Evolutionary conservation across 2,888 invertebrate species (phyloP).

Genomic region (Harpalus rufipes): DNA sequence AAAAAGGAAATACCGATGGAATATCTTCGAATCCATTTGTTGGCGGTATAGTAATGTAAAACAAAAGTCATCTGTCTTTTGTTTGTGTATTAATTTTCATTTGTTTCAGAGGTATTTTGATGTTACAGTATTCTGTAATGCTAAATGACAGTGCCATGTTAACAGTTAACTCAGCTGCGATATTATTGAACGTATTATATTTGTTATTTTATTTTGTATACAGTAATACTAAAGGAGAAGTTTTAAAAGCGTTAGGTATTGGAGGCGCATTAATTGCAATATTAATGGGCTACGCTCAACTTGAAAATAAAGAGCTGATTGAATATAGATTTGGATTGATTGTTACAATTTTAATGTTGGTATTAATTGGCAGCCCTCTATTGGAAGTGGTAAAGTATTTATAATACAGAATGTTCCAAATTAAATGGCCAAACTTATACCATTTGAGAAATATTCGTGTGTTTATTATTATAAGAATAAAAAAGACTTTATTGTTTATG

Average conservation of each 20-base stretch:
- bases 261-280: conserved; percentile 80
- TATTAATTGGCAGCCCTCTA: conserved; percentile 85
- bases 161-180: conserved; percentile 87
- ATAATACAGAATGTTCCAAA: no score
- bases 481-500: no score
- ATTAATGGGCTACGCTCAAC: conserved; percentile 82
- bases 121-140: conserved; percentile 87
- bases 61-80: conserved; percentile 13
- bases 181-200: conserved; percentile 84
- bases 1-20: conserved; percentile 83
- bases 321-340: conserved; percentile 86
- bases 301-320: conserved; percentile 83
- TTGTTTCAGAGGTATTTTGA: conserved; percentile 83
- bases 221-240: conserved; percentile 78
- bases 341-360: conserved; percentile 84
- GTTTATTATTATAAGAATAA: no score
- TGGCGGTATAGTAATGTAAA: conserved; percentile 89
- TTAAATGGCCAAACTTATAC: no score
- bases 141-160: conserved; percentile 88
- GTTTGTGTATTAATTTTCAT: not conserved
- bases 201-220: conserved; percentile 84
- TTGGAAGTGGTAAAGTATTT: conserved; percentile 80
- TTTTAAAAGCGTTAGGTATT: conserved; percentile 81
- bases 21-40: conserved; percentile 85
- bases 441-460: no score